Conservation (phyloP, 2,113 vertebrate genomes). For the Oncorhynchus masou region DNA sequence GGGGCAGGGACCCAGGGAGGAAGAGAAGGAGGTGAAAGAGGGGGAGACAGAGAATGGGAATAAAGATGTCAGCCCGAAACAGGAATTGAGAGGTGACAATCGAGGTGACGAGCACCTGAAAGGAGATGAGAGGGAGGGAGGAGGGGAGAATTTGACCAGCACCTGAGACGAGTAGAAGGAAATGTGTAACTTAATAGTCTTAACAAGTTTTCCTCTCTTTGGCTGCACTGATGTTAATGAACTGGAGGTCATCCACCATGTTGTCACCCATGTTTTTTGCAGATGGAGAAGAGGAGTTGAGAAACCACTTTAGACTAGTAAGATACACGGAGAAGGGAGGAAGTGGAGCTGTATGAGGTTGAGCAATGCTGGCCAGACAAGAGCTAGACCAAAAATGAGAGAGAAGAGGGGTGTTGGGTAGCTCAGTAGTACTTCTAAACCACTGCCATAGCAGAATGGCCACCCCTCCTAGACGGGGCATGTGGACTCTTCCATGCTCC, state of each 20-base stretch:
- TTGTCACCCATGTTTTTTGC: no score
- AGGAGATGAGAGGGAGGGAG: background rate
- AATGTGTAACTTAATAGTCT: no score
- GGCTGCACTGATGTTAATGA: no score
- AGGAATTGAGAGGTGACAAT: slow-evolving; percentile 25
- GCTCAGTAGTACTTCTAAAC: slow-evolving; percentile 10
- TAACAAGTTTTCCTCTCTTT: no score
- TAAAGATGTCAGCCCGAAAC: slow-evolving; percentile 33
- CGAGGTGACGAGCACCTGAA: slow-evolving; percentile 46
- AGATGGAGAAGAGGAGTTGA: no score
- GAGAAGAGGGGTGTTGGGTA: background rate
- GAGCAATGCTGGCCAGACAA: slow-evolving; percentile 11
- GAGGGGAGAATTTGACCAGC: background rate
- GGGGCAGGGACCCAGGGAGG: slow-evolving; percentile 72
- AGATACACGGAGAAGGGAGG: background rate
- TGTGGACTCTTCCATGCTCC: slow-evolving; percentile 22
- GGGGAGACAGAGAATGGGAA: slow-evolving; percentile 36
- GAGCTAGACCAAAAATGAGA: slow-evolving; percentile 8
- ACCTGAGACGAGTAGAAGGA: background rate
- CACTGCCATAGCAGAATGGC: slow-evolving; percentile 30
- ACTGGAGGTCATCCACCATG: no score
- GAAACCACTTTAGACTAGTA: no score
- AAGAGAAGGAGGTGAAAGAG: slow-evolving; percentile 19
- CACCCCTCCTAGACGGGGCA: slow-evolving; percentile 11
- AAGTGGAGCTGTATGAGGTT: slow-evolving; percentile 15